Evolutionary conservation across 1,140 invertebrate species (phyloP).

Genomic region (Maniola jurtina): DNA sequence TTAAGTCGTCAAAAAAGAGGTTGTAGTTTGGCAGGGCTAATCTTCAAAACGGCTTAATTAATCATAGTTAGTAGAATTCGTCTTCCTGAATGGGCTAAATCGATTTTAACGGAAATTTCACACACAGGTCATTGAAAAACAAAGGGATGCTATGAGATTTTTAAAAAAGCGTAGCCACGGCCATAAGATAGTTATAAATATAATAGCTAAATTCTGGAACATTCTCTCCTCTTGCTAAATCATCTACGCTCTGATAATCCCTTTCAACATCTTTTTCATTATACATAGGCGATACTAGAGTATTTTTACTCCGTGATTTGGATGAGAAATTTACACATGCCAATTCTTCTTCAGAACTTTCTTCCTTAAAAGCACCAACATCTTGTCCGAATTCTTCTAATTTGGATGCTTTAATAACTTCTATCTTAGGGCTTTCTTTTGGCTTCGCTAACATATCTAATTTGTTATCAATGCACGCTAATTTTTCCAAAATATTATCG

Average conservation of each 20-base stretch:
- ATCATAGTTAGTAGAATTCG: too few relatives aligned
- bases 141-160: too few relatives aligned
- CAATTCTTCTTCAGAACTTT: constrained; percentile 54
- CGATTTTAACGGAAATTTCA: too few relatives aligned
- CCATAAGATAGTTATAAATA: too few relatives aligned
- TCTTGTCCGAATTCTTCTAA: constrained; percentile 61
- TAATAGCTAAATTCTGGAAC: constrained; percentile 14
- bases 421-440: constrained; percentile 22
- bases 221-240: constrained; percentile 47
- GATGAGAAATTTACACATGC: constrained; percentile 34
- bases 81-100: too few relatives aligned
- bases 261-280: constrained; percentile 21
- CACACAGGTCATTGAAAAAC: too few relatives aligned
- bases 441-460: constrained; percentile 29
- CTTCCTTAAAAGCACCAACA: constrained; percentile 42
- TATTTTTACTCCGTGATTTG: constrained; percentile 24
- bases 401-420: constrained; percentile 42
- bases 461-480: constrained; percentile 49
- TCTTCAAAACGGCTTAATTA: too few relatives aligned
- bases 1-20: too few relatives aligned
- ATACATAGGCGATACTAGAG: constrained; percentile 22
- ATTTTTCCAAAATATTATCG: constrained; percentile 48
- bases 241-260: constrained; percentile 28
- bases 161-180: too few relatives aligned
- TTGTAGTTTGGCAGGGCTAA: too few relatives aligned